These are phyloP conservation scores for Drosophila ustulata DNA, from an alignment of 2,888 invertebrate species.

Conservation along the genomic window DNA sequence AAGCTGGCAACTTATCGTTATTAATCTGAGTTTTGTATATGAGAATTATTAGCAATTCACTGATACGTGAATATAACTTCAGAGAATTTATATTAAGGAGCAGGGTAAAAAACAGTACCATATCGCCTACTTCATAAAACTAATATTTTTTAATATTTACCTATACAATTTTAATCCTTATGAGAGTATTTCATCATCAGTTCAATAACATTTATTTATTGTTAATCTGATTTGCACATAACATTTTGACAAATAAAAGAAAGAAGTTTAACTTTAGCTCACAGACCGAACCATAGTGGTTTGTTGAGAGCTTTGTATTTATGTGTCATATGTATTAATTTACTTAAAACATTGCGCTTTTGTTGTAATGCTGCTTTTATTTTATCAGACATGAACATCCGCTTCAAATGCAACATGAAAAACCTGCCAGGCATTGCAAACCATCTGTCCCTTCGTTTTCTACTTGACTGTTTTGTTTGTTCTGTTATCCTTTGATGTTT, in stretches of 20 bases:
- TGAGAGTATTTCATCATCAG: background rate
- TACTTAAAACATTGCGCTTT: constrained; percentile 67
- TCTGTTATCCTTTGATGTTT: constrained; percentile 52
- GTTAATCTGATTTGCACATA: constrained; percentile 31
- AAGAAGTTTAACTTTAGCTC: constrained; percentile 19
- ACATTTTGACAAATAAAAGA: constrained; percentile 22
- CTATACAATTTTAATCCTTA: background rate
- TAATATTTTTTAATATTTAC: background rate
- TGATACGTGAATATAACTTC: too few species aligned
- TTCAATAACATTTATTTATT: constrained; percentile 22
- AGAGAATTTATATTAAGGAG: too few species aligned
- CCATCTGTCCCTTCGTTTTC: background rate
- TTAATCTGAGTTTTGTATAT: too few species aligned
- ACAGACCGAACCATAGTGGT: constrained; percentile 47
- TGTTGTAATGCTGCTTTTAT: constrained; percentile 41
- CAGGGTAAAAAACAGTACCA: too few species aligned
- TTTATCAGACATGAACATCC: constrained; percentile 47
- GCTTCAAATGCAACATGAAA: constrained; percentile 32
- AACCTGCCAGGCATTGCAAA: constrained; percentile 35
- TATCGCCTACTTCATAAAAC: background rate
- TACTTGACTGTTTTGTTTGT: background rate
- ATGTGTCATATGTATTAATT: constrained; percentile 77
- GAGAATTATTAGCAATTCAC: too few species aligned
- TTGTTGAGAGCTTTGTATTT: constrained; percentile 55
- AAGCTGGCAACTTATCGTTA: too few species aligned